Conservation (phyloP, 2,888 invertebrate genomes). For the Chironomus tentans region DNA sequence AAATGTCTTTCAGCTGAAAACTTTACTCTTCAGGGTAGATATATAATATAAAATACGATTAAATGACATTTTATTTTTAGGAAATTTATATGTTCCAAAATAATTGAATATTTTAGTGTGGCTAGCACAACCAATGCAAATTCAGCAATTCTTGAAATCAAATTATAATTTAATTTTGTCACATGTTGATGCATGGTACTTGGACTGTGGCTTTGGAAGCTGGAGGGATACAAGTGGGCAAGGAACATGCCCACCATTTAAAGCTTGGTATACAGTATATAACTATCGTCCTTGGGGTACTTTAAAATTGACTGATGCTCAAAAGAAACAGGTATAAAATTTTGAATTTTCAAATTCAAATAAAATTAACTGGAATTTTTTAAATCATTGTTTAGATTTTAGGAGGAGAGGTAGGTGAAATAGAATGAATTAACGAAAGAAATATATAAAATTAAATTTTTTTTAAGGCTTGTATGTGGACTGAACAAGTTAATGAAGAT, state of each 20-base stretch:
- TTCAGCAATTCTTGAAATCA: conserved; percentile 62
- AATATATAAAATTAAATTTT: too few species aligned
- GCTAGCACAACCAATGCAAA: conserved; percentile 76
- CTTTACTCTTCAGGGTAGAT: conserved; percentile 55
- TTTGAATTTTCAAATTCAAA: not conserved
- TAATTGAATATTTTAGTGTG: conserved; percentile 45
- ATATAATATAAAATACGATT: too few species aligned
- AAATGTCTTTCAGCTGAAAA: conserved; percentile 55
- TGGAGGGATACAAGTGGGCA: conserved; percentile 78
- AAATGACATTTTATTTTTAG: too few species aligned
- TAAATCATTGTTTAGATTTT: not conserved
- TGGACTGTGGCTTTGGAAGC: conserved; percentile 78
- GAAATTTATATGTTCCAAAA: not conserved
- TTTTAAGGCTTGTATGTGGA: conserved; percentile 67
- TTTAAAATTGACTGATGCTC: conserved; percentile 38
- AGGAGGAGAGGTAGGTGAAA: conserved; percentile 33
- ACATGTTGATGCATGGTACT: conserved; percentile 81
- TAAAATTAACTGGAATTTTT: not conserved
- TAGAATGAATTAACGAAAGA: too few species aligned
- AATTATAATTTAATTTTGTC: conserved; percentile 72
- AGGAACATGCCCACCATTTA: conserved; percentile 78
- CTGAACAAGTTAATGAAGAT: conserved; percentile 66
- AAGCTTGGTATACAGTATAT: conserved; percentile 80
- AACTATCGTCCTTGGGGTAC: conserved; percentile 69
- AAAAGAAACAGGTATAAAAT: conserved; percentile 37